phyloP scores from a whole-genome alignment of 2,113 vertebrate genomes.

The Prietella phreatophila region DNA sequence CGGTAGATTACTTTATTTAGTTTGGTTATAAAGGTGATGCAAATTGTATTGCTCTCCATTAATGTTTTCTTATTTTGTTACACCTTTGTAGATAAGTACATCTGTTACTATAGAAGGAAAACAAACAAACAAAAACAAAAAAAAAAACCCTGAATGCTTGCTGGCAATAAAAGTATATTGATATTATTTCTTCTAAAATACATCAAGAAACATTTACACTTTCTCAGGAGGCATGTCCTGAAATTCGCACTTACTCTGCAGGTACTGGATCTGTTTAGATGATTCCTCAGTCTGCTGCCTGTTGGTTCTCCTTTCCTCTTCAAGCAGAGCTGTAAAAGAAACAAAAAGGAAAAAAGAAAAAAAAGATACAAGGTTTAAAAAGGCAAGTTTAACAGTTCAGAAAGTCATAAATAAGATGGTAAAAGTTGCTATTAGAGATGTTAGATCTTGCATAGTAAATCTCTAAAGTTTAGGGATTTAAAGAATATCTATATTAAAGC shows the following conservation, averaged over 20 bases:
- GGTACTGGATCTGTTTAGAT: conserved; percentile 90
- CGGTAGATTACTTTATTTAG: not conserved
- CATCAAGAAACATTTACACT: not conserved
- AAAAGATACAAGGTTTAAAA: conserved; percentile 35
- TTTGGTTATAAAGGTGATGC: not conserved
- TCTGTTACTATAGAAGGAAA: not conserved
- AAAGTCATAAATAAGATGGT: not conserved
- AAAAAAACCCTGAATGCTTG: not conserved
- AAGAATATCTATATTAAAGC: not conserved
- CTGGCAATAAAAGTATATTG: not conserved
- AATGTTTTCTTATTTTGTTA: not conserved
- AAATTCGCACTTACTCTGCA: conserved; percentile 82
- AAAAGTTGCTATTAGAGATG: not conserved
- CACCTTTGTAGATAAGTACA: not conserved
- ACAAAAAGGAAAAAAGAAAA: conserved; percentile 36
- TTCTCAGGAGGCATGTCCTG: not conserved
- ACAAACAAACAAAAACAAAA: too few relatives aligned
- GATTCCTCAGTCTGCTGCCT: conserved; percentile 87
- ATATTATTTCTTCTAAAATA: not conserved
- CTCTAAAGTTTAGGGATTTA: not conserved
- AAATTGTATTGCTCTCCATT: not conserved
- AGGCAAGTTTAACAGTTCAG: not conserved
- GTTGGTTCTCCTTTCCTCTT: conserved; percentile 90
- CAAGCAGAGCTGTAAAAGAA: conserved; percentile 80
- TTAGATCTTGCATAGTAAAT: not conserved